Evolutionary conservation across 2,888 invertebrate species (phyloP), one percentile per base, ranked within the genome.

Genomic region (Sesia bembeciformis): DNA sequence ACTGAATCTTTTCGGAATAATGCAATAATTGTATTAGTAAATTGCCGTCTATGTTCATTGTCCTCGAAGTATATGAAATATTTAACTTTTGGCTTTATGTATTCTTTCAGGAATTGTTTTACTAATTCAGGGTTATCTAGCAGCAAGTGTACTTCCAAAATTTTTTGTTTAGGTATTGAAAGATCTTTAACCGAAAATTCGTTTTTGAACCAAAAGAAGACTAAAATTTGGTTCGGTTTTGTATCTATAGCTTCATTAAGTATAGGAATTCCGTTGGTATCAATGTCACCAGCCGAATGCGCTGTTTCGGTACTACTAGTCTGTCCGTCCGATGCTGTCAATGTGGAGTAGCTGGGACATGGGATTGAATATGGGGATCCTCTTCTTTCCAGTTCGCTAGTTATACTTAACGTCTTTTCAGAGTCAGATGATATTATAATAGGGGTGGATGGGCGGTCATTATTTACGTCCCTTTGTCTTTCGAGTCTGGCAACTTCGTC

Each of bases 151-250:
- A 68, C 63, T 56, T 70, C 65, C 8, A 68, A 8, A 8, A 70
- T 60, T 50, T 58, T 64, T 51, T 65, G 65, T 57, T 66, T 70
- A 0, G 53, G 6, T 4, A 51, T 54, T 1, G 66, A 64, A 5
- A 64, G 39, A 40, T 64, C 51, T 54, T 65, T 67, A 4, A 68
- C 64, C 4, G 8, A 4, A 4, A 60, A 40, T 49, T 64, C 53
- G 51, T 68, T 54, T 60, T 54, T 61, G 46, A 51, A 50, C 63
- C 66, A 68, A 3, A 52, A 54, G 23, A 52, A 53, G 3, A 65
- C 53, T 54, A 68, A 23, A n/a, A 70, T 64, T 60, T 70, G 70
- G 3, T 64, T 66, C 0, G 69, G 62, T 53, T 74, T 69, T 1
- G 60, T 64, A 40, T 69, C 67, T 43, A 70, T 61, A 0, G 70